These are phyloP conservation scores for Amia ocellicauda DNA, from an alignment of 2,113 vertebrate genomes.

Conservation along the genomic window DNA sequence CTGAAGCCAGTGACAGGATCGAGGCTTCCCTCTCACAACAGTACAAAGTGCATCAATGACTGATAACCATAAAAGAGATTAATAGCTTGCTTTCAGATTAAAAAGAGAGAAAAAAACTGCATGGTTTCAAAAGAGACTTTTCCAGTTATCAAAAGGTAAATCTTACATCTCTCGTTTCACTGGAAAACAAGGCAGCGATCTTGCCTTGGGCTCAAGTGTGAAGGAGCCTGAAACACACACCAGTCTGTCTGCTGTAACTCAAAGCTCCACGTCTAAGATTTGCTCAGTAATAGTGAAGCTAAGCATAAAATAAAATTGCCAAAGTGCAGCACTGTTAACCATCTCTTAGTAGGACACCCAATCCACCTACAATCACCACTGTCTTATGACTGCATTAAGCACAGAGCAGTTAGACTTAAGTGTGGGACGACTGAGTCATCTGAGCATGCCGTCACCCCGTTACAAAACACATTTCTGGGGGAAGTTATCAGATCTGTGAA, in stretches of 20 bases:
- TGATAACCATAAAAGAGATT: background rate
- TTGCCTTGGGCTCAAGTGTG: background rate
- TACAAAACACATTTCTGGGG: too few species aligned
- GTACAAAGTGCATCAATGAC: background rate
- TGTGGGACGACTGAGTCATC: too few species aligned
- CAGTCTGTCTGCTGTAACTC: background rate
- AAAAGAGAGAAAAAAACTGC: background rate
- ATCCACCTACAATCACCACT: too few species aligned
- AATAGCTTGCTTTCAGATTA: background rate
- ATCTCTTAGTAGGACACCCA: too few species aligned
- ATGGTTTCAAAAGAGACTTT: background rate
- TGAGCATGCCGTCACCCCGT: too few species aligned
- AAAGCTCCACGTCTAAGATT: background rate
- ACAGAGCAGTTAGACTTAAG: too few species aligned
- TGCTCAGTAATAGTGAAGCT: background rate
- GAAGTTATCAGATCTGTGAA: too few species aligned
- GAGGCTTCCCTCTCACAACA: too few species aligned
- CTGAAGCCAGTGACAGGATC: too few species aligned
- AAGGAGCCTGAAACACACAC: background rate
- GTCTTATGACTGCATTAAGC: too few species aligned
- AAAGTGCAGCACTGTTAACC: too few species aligned
- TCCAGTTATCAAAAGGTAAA: background rate
- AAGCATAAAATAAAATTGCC: too few species aligned
- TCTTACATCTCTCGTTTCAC: background rate
- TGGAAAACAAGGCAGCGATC: background rate